A percentile compares a stretch with the other conserved stretches of the same genome.
phyloP scores from a whole-genome alignment of 2,888 invertebrate genomes.

The Dysmachus trigonus region DNA sequence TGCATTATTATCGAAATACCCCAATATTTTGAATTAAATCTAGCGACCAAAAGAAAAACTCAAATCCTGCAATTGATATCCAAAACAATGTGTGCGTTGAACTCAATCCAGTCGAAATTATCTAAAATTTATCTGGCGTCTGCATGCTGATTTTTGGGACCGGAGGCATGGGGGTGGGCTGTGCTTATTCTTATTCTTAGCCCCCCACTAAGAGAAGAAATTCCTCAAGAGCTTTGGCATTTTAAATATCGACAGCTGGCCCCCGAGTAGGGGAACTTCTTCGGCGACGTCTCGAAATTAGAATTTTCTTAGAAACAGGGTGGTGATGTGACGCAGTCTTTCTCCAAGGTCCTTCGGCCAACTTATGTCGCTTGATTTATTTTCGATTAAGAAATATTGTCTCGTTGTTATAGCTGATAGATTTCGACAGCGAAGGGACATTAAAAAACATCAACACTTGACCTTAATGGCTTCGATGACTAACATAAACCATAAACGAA shows the following conservation, averaged over 20 bases:
- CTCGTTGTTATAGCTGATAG: neutral
- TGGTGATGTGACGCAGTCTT: neutral
- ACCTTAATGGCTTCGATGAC: neutral
- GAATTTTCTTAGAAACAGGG: neutral
- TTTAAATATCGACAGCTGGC: neutral
- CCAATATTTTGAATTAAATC: too few relatives aligned
- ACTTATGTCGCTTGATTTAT: neutral
- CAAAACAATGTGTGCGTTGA: neutral
- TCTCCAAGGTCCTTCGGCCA: neutral
- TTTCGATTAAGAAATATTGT: neutral
- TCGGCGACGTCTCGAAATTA: neutral
- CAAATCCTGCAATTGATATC: neutral
- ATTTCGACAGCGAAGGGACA: neutral
- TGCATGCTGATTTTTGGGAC: neutral
- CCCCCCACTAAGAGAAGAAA: neutral
- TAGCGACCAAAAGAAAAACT: neutral
- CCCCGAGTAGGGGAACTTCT: neutral
- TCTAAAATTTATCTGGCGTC: neutral
- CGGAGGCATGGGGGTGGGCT: neutral
- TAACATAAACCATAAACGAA: neutral
- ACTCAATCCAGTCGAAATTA: neutral
- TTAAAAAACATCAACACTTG: neutral
- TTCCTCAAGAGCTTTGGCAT: neutral
- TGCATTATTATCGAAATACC: too few relatives aligned
- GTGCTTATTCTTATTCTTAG: neutral